A percentile compares a stretch with the other conserved stretches of the same genome.
Conservation (phyloP, 2,797 vertebrate species). For the Peromyscus attwateri region DNA sequence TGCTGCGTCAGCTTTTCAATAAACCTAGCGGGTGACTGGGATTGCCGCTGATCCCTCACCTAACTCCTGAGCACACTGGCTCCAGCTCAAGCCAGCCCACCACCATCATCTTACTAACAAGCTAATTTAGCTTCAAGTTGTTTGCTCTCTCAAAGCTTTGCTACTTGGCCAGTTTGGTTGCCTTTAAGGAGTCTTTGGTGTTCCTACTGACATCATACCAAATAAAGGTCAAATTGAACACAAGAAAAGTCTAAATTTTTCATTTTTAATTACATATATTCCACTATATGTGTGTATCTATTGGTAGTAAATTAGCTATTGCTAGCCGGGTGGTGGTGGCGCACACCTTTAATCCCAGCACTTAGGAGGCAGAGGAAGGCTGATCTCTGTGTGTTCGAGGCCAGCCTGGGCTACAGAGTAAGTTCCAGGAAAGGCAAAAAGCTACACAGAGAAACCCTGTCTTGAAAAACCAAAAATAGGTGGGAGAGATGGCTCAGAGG, state of each 20-base stretch:
- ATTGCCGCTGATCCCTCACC: background rate
- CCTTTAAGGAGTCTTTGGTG: background rate
- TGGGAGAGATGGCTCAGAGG: no score
- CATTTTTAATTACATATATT: background rate
- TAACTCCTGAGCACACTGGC: background rate
- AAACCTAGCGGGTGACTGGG: background rate
- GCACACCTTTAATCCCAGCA: no score
- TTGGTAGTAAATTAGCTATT: background rate
- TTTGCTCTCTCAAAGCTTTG: conserved; percentile 39
- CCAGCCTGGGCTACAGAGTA: no score
- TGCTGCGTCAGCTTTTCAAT: background rate
- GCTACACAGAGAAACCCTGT: no score
- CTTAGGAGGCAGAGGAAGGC: no score
- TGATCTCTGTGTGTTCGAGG: no score
- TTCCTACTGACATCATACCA: background rate
- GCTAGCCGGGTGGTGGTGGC: no score
- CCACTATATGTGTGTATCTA: background rate
- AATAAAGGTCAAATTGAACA: background rate
- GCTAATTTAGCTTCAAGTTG: background rate
- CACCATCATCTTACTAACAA: background rate
- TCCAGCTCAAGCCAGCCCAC: background rate
- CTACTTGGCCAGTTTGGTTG: background rate
- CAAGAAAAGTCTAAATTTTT: background rate
- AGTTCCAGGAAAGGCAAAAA: no score
- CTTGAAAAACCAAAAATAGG: no score